These are phyloP conservation scores for Montipora capricornis DNA, from an alignment of 64 coral and sea anemone species.

Conservation along the genomic window DNA sequence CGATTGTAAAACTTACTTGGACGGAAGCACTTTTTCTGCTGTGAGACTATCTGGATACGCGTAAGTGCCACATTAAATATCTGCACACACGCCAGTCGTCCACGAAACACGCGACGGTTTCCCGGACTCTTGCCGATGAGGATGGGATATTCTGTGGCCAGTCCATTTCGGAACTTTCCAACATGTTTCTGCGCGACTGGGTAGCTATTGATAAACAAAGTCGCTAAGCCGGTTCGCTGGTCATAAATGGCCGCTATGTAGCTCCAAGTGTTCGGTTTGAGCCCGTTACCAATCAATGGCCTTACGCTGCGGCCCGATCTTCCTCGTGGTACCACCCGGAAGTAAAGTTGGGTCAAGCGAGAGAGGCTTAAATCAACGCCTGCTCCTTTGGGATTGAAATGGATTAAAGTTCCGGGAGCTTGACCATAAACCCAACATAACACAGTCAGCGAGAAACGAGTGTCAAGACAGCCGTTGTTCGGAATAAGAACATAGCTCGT, in stretches of 20 bases:
- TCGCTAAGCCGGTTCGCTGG: constrained; percentile 41
- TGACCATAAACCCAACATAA: constrained; percentile 35
- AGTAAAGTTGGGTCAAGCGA: constrained; percentile 15
- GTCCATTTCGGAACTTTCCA: constrained; percentile 39
- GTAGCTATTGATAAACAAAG: constrained; percentile 15
- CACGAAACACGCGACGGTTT: constrained; percentile 53
- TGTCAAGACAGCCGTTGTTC: constrained; percentile 63
- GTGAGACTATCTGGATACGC: neutral
- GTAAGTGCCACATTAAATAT: constrained; percentile 25
- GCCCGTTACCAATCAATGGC: constrained; percentile 15
- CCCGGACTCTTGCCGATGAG: constrained; percentile 41
- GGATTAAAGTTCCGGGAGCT: constrained; percentile 39
- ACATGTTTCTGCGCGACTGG: constrained; percentile 32
- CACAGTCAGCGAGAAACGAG: constrained; percentile 41
- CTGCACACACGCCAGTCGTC: constrained; percentile 56
- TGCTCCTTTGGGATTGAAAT: constrained; percentile 50
- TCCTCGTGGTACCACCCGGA: constrained; percentile 7
- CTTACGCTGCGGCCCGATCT: neutral
- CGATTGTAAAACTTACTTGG: constrained; percentile 30
- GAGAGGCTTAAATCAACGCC: constrained; percentile 35
- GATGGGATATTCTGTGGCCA: constrained; percentile 60
- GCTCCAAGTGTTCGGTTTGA: constrained; percentile 34
- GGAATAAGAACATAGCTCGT: constrained; percentile 69
- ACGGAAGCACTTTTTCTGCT: constrained; percentile 34
- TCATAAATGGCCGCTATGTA: constrained; percentile 44